Base-by-base conservation (phyloP, 2,797 vertebrate species). In the Champsocephalus esox region DNA sequence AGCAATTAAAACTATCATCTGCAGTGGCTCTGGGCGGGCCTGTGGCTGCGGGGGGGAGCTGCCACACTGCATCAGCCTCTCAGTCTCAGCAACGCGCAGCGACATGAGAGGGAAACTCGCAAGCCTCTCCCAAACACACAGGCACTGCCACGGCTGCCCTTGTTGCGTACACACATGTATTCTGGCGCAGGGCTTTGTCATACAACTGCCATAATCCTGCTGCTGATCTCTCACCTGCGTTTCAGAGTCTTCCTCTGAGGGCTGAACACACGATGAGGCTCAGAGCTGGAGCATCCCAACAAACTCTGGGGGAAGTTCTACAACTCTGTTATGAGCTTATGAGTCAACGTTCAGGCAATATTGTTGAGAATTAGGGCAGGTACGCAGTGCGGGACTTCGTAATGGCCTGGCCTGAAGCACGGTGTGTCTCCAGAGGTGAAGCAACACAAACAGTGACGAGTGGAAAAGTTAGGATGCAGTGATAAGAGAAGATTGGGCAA, bases 1-100 rank as follows among this genome's bases (percentile, higher is more conserved):
- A 97, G 97, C 97, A 98, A 98, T 99, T 99, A 99, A 98, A 98
- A 97, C 96, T 97, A 97, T 97, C 97, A 96, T 95, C 97, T 96
- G 96, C 87, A 96, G 95, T 97, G 90, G 97, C 97, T 98, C 93
- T 94, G 87, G 97, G 97, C 97, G 89, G 95, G 96, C 97, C 96
- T 87, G 93, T 92, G 97, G 97, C 97, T 91, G 96, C 94, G 86
- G 92, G 93, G 95, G 95, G 96, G 95, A 97, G 91, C 97, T 98
- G 97, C 97, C 97, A 98, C 90, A 94, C 94, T 93, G 90, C 89
- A 99, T 98, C 97, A 98, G 93, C 88, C 87, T 95, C 95, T 94
- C 70, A 75, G 88, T 92, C 88, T 90, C 85, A 86, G 83, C 90
- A 84, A 93, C 82, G 86, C 90, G 66, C 88, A 86, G 83, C 90